These are phyloP conservation scores for Scaptomyza cyrtandrae DNA, from an alignment of 2,888 invertebrate genomes.

Conservation along the genomic window DNA sequence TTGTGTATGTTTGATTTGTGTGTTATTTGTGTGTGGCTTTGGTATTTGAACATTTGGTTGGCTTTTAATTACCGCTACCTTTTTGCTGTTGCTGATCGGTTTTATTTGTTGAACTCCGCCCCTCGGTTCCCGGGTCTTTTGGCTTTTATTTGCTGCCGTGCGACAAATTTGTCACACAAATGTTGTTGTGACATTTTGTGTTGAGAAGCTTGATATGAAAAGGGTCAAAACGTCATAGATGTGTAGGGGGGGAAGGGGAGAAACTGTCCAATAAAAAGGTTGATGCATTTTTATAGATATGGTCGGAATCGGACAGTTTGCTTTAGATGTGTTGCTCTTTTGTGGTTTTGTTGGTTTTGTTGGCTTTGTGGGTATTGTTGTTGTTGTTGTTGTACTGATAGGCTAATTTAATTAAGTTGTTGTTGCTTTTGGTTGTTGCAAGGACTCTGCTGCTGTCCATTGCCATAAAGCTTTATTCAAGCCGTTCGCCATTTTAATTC, in stretches of 20 bases:
- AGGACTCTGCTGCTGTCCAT: conserved; percentile 32
- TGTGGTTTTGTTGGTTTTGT: neutral
- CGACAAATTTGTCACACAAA: conserved; percentile 60
- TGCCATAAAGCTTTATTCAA: conserved; percentile 80
- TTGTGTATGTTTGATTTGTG: conserved; percentile 10
- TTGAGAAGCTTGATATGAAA: neutral
- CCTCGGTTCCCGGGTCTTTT: neutral
- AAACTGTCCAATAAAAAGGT: neutral
- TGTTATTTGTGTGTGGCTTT: conserved; percentile 67
- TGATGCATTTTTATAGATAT: conserved; percentile 62
- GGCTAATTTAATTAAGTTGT: conserved; percentile 73
- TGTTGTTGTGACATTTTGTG: conserved; percentile 41
- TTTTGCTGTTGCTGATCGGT: conserved; percentile 60
- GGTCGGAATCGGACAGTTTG: conserved; percentile 65
- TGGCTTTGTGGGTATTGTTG: neutral
- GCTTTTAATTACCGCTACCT: conserved; percentile 75
- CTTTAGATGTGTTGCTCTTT: neutral
- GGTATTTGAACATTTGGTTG: conserved; percentile 74
- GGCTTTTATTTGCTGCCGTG: conserved; percentile 45
- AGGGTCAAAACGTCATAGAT: neutral
- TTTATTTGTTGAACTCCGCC: conserved; percentile 58
- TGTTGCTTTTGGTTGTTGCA: conserved; percentile 16
- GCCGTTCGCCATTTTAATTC: conserved; percentile 81
- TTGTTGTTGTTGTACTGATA: conserved; percentile 27
- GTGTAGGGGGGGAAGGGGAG: neutral